Evolutionary conservation across 2,888 invertebrate genomes (phyloP), one percentile per base, ranked within the genome.

Genomic region (Pristionchus entomophagus): DNA sequence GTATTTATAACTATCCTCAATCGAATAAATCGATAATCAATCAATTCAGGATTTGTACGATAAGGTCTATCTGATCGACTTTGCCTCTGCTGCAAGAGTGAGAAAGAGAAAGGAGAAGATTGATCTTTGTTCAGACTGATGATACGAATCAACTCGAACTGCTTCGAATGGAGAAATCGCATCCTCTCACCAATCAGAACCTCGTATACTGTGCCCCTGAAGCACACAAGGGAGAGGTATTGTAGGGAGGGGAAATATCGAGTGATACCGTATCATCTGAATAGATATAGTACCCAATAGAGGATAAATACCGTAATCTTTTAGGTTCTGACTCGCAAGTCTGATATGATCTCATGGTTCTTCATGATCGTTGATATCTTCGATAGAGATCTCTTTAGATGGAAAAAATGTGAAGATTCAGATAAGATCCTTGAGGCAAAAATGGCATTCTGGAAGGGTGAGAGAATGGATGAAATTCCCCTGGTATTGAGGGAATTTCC

Each of bases 341-440:
- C 77, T 12, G 77, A 77, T 45, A 45, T 77, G 14, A 77, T 77
- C n/a, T 77, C 77, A 29, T 77, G 77, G 77, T 77, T 77, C 77
- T 77, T 45, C 77, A 77, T 77, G 77, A 41, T 77, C 29, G 77
- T 77, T 29, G 77, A 77, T 26, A 77, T 77, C 77, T 77, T 77
- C 49, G 77, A 77, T 12, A 41, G 77, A 45, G 77, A 77, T 26
- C 22, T 77, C 2, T n/a, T 77, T 29, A 45, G 77, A 45, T 77
- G 77, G 77, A 77, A 77, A 17, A 77, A 22, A 77, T 77, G 77
- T 45, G 77, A 77, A 26, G 77, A 77, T 26, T 45, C 77, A 29
- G 77, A 77, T 17, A 77, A 77, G 77, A 77, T 77, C 12, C 41
- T 45, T 45, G 77, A 77, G 35, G 77, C 77, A 4, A 77, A 77